Base-by-base conservation (phyloP, 2,113 vertebrate species). In the Alethe diademata region DNA sequence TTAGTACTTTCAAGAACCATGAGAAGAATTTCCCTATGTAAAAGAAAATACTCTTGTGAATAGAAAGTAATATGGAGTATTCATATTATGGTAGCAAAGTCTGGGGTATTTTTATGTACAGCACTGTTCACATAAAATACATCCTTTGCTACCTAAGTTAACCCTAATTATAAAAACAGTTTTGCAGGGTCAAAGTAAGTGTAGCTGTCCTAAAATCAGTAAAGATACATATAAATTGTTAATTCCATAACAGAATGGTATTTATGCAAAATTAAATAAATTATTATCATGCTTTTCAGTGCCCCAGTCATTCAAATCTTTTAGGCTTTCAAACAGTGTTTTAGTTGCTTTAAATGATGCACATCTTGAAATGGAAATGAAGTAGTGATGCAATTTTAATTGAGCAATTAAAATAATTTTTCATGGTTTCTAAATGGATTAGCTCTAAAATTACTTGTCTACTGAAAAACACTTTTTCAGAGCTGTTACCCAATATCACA, bases 391-490 rank as follows among this genome's bases (percentile, higher is more conserved):
- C 16, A 74, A 81, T 78, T 89, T 93, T 81, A 87, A 92, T 42
- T 78, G 70, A 11, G 14, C 40, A 85, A 84, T 87, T 66, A 81
- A 84, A 95, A 87, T 67, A 12, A 45, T 48, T 70, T 78, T 75
- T 81, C 53, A 57, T 50, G 48, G 53, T 61, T 94, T 92, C 56
- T 60, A 69, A 95, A 64, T 29, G 23, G 36, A 45, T 91, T 87
- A 81, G 73, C 65, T 91, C 74, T 71, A 92, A 95, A 95, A 95
- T 72, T 87, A 86, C 57, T 87, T 42, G n/a, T 72, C 67, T 88
- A 42, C 73, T 78, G 80, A 67, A 86, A 80, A 86, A 14, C 8
- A 66, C 35, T 64, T 88, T 54, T 78, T 71, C 57, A 75, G 48
- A 71, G 74, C 53, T 71, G 80, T 88, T 95, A 90, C 48, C 78